Conservation (phyloP, 2,797 vertebrate species). For the Florisuga fusca region DNA sequence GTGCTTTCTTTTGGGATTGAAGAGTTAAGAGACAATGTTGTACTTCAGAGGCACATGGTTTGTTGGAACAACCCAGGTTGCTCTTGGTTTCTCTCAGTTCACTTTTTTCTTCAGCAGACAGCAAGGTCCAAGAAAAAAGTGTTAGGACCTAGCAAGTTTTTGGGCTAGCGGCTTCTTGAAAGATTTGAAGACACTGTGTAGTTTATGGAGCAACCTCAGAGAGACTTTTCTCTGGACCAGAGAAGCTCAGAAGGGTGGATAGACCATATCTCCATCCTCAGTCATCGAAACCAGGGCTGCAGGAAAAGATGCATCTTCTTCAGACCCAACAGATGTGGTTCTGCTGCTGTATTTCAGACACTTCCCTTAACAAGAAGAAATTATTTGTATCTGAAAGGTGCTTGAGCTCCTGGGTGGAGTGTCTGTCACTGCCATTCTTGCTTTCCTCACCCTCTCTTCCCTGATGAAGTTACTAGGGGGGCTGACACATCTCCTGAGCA, state of each 20-base stretch:
- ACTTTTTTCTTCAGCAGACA: background rate
- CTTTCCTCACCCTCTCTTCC: background rate
- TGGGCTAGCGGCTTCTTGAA: background rate
- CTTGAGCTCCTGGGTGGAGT: background rate
- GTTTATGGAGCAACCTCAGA: background rate
- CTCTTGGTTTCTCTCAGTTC: background rate
- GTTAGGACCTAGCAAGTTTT: rapidly evolving
- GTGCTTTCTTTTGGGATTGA: background rate
- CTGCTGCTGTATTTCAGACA: background rate
- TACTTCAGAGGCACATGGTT: background rate
- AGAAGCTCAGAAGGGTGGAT: background rate
- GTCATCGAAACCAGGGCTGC: background rate
- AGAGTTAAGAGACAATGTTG: rapidly evolving
- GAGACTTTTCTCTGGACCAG: background rate
- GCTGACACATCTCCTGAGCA: rapidly evolving
- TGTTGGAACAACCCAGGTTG: background rate
- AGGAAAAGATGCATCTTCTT: background rate
- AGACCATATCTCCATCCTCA: background rate
- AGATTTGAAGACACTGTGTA: rapidly evolving
- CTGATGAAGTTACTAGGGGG: background rate
- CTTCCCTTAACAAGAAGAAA: background rate
- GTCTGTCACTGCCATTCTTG: background rate
- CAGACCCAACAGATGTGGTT: background rate
- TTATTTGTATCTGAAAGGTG: background rate
- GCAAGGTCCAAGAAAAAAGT: background rate